Evolutionary conservation across 2,888 invertebrate species (phyloP).

Genomic region (Zygothrica quintamaculata): DNA sequence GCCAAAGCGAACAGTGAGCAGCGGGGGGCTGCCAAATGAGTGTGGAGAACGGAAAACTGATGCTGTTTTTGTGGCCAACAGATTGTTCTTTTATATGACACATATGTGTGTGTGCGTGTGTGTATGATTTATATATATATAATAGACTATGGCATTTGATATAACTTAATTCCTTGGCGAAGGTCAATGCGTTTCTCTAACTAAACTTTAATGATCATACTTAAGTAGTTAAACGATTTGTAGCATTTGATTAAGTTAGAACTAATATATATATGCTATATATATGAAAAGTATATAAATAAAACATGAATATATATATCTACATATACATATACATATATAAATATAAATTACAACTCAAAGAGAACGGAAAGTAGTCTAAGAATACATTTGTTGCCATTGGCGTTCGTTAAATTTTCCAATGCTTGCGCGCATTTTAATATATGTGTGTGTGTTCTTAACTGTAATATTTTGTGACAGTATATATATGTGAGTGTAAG

Average conservation of each 20-base stretch:
- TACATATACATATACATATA: conserved; percentile 15
- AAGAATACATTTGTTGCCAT: conserved; percentile 65
- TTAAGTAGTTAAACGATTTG: too few relatives aligned
- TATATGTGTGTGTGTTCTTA: neutral
- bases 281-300: too few relatives aligned
- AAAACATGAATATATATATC: neutral
- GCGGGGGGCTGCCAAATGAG: conserved; percentile 37
- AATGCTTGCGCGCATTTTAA: conserved; percentile 48
- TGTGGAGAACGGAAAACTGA: neutral
- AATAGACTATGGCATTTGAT: too few relatives aligned
- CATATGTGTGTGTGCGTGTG: conserved; percentile 27
- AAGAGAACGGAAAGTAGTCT: conserved; percentile 70
- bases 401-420: conserved; percentile 81
- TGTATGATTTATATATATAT: conserved; percentile 2
- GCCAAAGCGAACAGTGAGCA: too few relatives aligned
- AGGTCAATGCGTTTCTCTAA: too few relatives aligned
- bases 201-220: too few relatives aligned
- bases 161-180: too few relatives aligned
- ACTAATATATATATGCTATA: too few relatives aligned
- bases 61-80: neutral
- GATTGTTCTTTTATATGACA: neutral
- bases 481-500: conserved; percentile 2
- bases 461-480: conserved; percentile 2
- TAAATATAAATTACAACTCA: too few relatives aligned
- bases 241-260: too few relatives aligned